phyloP scores from a whole-genome alignment of 37 sponge, comb jelly and placozoan genomes.

The Bolinopsis microptera region DNA sequence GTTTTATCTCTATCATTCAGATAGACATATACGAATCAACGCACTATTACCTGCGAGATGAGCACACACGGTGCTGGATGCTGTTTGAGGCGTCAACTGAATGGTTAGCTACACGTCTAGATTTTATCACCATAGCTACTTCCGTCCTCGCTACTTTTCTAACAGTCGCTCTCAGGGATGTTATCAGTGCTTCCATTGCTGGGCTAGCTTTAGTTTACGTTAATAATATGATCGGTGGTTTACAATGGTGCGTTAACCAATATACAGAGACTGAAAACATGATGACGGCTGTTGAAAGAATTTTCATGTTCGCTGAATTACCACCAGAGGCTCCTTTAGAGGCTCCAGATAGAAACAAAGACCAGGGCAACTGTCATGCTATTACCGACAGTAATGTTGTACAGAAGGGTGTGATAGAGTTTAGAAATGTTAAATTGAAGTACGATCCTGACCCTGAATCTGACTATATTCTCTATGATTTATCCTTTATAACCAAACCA shows the following conservation, averaged over 20 bases:
- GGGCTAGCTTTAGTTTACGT: conserved; percentile 7
- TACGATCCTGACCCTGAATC: conserved; percentile 35
- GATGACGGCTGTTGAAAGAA: conserved; percentile 54
- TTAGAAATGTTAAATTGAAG: background rate
- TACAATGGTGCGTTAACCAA: background rate
- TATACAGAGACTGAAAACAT: too few relatives aligned
- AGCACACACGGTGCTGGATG: too few relatives aligned
- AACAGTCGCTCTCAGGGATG: background rate
- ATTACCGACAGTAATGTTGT: too few relatives aligned
- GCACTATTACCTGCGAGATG: too few relatives aligned
- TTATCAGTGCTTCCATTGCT: background rate
- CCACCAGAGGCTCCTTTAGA: conserved; percentile 54
- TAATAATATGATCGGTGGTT: conserved; percentile 43
- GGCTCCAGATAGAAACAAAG: too few relatives aligned
- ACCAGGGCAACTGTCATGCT: background rate
- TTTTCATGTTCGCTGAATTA: background rate
- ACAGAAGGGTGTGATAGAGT: conserved; percentile 41
- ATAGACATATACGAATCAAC: too few relatives aligned
- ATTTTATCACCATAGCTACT: background rate
- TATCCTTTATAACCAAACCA: background rate
- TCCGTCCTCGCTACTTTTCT: background rate
- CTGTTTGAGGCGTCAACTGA: background rate
- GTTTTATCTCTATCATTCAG: too few relatives aligned
- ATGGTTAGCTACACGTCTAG: conserved; percentile 13
- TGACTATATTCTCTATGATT: background rate